Base-by-base conservation (phyloP, 2,888 invertebrate genomes). In the Conomelus anceps region DNA sequence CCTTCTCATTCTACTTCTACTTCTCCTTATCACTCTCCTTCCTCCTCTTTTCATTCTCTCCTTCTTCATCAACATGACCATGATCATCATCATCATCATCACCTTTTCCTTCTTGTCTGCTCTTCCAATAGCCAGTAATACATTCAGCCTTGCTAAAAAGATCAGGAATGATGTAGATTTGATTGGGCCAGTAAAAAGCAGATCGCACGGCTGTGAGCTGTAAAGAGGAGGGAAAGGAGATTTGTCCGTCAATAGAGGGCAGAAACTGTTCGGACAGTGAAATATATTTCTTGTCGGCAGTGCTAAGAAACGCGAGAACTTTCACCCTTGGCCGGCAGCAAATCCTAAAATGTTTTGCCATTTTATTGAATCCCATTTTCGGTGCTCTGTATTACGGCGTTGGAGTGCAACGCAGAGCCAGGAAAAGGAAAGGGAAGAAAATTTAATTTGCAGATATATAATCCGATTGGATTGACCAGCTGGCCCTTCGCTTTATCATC, bases 361-460 rank as follows among this genome's bases (percentile, higher is more conserved):
- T 63, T 63, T 63, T 63, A 63, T 63, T 63, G 63, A 63, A 63
- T 63, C 63, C 63, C n/a, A 63, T 63, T 63, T 63, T 63, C 63
- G 63, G 63, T 63, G 63, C n/a, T 63, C 3, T 63, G 63, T n/a
- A 63, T 63, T 63, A 63, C 63, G 4, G 1, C 63, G 63, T 63
- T 63, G 63, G 63, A n/a, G n/a, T n/a, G 63, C n/a, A 1, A n/a
- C 6, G 63, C 1, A 13, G 63, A 63, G 63, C 6, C 7, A n/a
- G n/a, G 13, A n/a, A n/a, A 3, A 85, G 85, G n/a, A 9, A 24
- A 24, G n/a, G 24, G 24, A 85, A 85, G 85, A 23, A 85, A 85
- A 85, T 85, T 24, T 85, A 85, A 85, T 85, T 85, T 85, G 85
- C 85, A 85, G 85, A 85, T 85, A 63, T 63, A 24, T 85, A 85